phyloP scores from a whole-genome alignment of 2,888 invertebrate genomes.

The Andrena camellia region DNA sequence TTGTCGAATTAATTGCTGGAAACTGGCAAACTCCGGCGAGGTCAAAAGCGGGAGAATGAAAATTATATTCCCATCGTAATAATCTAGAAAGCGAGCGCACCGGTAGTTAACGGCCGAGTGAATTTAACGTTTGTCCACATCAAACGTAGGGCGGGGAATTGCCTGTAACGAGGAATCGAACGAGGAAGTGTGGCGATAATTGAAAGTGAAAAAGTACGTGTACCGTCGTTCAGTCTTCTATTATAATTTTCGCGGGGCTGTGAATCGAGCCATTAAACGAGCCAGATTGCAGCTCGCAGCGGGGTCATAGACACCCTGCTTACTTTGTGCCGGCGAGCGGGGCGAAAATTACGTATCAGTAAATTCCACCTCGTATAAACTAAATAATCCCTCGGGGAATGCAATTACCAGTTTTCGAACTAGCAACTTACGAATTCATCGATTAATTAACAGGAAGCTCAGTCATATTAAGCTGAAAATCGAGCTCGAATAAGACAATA shows the following conservation, averaged over 20 bases:
- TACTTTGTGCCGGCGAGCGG: slow-evolving; percentile 14
- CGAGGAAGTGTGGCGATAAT: neutral
- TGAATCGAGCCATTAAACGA: slow-evolving; percentile 26
- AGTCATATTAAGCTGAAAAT: too few relatives aligned
- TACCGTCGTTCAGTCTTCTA: slow-evolving; percentile 2
- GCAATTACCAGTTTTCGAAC: slow-evolving; percentile 1
- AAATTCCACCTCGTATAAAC: slow-evolving; percentile 11
- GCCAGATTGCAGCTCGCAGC: slow-evolving; percentile 1
- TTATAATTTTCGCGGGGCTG: slow-evolving; percentile 14
- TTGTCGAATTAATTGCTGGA: slow-evolving; percentile 57
- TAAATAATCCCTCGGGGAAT: slow-evolving; percentile 6
- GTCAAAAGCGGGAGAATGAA: slow-evolving; percentile 36
- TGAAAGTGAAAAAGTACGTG: neutral
- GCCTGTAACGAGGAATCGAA: neutral
- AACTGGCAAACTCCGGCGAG: slow-evolving; percentile 32
- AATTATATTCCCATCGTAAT: slow-evolving; percentile 23
- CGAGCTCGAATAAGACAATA: too few relatives aligned
- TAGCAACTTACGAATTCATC: too few relatives aligned
- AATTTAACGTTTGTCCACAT: slow-evolving; percentile 12
- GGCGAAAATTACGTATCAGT: slow-evolving; percentile 30
- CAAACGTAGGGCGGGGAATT: neutral
- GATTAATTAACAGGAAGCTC: too few relatives aligned
- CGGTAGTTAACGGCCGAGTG: slow-evolving; percentile 1
- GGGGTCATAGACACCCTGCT: slow-evolving; percentile 28
- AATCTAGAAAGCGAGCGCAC: slow-evolving; percentile 2